Base-by-base conservation (phyloP, 2,113 vertebrate genomes). In the Alethe diademata region DNA sequence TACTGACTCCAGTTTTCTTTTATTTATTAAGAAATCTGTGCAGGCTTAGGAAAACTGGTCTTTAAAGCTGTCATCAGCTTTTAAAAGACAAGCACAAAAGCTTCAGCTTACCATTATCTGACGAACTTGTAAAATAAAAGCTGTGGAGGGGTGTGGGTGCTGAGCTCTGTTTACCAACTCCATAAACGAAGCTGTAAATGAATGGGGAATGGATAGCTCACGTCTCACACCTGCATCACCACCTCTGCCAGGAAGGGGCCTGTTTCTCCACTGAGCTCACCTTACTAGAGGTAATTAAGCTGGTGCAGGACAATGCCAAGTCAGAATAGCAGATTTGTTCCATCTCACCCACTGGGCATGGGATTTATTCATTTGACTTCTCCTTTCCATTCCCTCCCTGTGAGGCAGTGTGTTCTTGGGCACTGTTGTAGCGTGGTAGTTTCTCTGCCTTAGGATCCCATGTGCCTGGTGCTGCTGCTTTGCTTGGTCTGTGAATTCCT, bases 41-140 rank as follows among this genome's bases (percentile, higher is more conserved):
- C n/a, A 82, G 36, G 57, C 22, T 93, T 78, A 64, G 40, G 29
- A 96, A 96, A 96, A 78, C 43, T 22, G n/a, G 43, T 94, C 65
- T 94, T 93, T 92, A 91, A 73, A 88, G 35, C 91, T 88, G 83
- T 91, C 88, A 87, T 50, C 33, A 62, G 36, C 45, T 96, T 88
- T 91, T 62, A 38, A 95, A 91, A 92, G 73, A 81, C 4, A 33
- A 94, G 58, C 22, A 56, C 36, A 22, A 91, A 87, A 94, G 19
- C 66, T 84, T 84, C 43, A 89, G 13, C 19, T 48, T 62, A 50
- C 8, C 28, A 19, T 94, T 72, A 79, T 72, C 53, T 90, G 71
- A 90, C 2, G 17, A n/a, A 78, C 79, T 65, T 69, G 40, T 48
- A 75, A 90, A 87, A 93, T 43, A 93, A 96, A 96, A 88, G 38